Evolutionary conservation across 1,140 invertebrate genomes (phyloP).

Genomic region (Drosophila bocki): DNA sequence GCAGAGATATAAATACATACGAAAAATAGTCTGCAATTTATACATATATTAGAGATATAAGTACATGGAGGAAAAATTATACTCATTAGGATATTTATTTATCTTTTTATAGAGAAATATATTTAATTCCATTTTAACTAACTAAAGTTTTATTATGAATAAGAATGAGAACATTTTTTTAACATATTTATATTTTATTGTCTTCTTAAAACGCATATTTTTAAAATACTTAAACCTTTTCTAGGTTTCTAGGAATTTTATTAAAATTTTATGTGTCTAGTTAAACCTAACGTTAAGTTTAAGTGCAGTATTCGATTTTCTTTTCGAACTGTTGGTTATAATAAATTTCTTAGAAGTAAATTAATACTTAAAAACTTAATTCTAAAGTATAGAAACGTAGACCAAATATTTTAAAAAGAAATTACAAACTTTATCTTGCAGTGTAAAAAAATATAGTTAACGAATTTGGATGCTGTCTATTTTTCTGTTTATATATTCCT

Average conservation of each 20-base stretch:
- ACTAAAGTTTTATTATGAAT: too few relatives aligned
- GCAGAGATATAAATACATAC: conserved; percentile 17
- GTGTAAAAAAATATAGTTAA: conserved; percentile 14
- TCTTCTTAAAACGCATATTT: background rate
- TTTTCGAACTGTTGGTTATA: background rate
- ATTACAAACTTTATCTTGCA: background rate
- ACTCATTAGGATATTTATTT: background rate
- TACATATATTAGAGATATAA: conserved; percentile 25
- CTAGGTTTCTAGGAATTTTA: background rate
- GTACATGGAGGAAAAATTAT: background rate
- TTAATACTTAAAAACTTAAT: too few relatives aligned
- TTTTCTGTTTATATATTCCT: conserved; percentile 21
- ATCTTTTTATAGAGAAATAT: too few relatives aligned
- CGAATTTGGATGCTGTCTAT: conserved; percentile 17
- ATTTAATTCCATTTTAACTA: too few relatives aligned
- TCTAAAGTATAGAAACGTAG: background rate
- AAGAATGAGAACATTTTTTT: too few relatives aligned
- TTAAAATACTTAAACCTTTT: background rate
- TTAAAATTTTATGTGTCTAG: background rate
- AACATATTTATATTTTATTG: too few relatives aligned
- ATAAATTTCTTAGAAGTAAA: too few relatives aligned
- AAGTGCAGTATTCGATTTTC: background rate
- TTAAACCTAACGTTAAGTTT: background rate
- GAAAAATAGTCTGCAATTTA: conserved; percentile 55
- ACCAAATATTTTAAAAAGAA: too few relatives aligned